Base-by-base conservation (phyloP, 2,888 invertebrate species). In the Eupithecia exiguata region DNA sequence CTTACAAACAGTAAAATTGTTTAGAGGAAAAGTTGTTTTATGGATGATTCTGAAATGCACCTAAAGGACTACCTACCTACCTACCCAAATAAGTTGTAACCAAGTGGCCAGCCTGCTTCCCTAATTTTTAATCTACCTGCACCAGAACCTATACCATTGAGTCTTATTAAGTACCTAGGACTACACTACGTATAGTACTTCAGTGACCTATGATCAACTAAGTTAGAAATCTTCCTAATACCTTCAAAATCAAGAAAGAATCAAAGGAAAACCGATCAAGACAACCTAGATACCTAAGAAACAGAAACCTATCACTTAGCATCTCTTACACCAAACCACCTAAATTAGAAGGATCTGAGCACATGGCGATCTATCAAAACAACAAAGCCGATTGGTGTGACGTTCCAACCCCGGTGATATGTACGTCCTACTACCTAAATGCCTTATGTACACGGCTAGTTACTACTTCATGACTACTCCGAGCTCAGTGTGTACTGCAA, bases 401-500 rank as follows among this genome's bases (percentile, higher is more conserved):
- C 94, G 94, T 93, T 92, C 92, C 91, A 75, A 93, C 94, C 94
- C 94, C 94, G 93, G 92, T 92, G 93, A 94, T 94, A 93, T 94
- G 91, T 93, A 93, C 92, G 93, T 91, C 93, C 92, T 94, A 94
- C 92, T 93, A 94, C 93, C 94, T 94, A 94, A 94, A 94, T 94
- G 94, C 94, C 94, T 94, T 94, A 94, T 94, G 94, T 94, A 94
- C 93, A 92, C 91, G 89, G 92, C 93, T 93, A 94, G 94, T 94
- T 91, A 94, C 94, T 93, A 92, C 94, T 94, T 92, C 94, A 94
- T 94, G 94, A 93, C 94, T 94, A 93, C 94, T 94, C 93, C 88
- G 94, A 93, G 94, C 94, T 94, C 94, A 94, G 94, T 94, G 94
- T 94, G 94, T 94, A 94, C 94, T 94, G 94, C 93, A 94, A 92